phyloP scores from a whole-genome alignment of 2,113 vertebrate genomes.

The Phrynosoma platyrhinos region DNA sequence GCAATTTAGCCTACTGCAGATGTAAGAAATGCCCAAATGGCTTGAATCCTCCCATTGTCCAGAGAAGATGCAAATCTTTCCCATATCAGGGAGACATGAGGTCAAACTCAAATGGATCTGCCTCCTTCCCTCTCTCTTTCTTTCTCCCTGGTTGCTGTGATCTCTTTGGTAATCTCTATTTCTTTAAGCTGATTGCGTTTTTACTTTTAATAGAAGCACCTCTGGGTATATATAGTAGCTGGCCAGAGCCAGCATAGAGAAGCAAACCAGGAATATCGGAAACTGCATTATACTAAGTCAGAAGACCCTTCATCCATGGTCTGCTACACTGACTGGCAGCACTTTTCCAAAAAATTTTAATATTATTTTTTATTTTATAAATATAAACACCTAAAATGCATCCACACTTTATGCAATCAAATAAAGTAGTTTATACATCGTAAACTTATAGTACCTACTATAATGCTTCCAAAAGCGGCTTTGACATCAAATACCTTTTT shows the following conservation, averaged over 20 bases:
- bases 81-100: background rate
- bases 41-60: background rate
- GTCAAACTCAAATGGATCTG: background rate
- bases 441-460: too few relatives aligned
- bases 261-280: background rate
- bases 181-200: constrained; percentile 27
- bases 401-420: too few relatives aligned
- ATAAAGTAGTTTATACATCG: too few relatives aligned
- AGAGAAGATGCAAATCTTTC: background rate
- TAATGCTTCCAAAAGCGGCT: too few relatives aligned
- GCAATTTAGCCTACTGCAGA: background rate
- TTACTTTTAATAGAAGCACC: constrained; percentile 30
- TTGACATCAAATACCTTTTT: too few relatives aligned
- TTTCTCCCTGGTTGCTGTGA: background rate
- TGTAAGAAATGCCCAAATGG: background rate
- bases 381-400: too few relatives aligned
- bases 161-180: constrained; percentile 31
- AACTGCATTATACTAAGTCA: background rate
- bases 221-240: background rate
- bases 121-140: background rate
- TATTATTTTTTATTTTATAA: too few relatives aligned
- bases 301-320: background rate
- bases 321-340: background rate
- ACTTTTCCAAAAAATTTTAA: background rate
- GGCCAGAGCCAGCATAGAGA: background rate